Evolutionary conservation across 2,113 vertebrate genomes (phyloP), one percentile per base, ranked within the genome.

Genomic region (Apodemus sylvaticus): DNA sequence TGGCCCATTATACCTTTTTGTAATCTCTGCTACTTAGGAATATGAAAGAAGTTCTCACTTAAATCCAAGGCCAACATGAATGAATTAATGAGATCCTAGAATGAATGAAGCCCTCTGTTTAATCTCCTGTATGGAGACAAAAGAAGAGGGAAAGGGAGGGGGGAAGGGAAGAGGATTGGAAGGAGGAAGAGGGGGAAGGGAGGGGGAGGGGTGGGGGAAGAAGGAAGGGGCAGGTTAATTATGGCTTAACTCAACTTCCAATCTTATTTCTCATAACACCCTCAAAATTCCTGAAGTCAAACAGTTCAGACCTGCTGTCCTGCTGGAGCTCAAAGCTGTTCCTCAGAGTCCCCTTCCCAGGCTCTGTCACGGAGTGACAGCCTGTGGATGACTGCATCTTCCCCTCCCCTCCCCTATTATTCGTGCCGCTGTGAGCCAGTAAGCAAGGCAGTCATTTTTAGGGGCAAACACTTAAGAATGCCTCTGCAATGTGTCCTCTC

Each of bases 171-270:
- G 42, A n/a, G 39, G 34, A n/a, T n/a, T n/a, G n/a, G n/a, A 13
- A 0, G 3, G 45, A n/a, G 26, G 81, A 13, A 14, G n/a, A 10
- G 9, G 3, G n/a, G n/a, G 16, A 19, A 1, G 26, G 53, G 48
- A 19, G 34, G 76, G 48, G 55, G 51, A 5, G 31, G 4, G 48
- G 31, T 3, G 4, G 48, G 11, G 53, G 31, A 51, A 17, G 9
- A 24, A 17, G 20, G 36, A 58, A 81, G 36, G 19, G 20, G 5
- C 53, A 81, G 78, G 13, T n/a, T 83, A n/a, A 42, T 68, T 71
- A 20, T n/a, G 34, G 34, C 34, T 96, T 70, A 48, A 24, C 55
- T 68, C 22, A 78, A 14, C 66, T 86, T 66, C 76, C 82, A 60
- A 58, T 24, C 31, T 74, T 53, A 66, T 73, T 66, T 83, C 34